These are phyloP conservation scores for Eristalis tenax DNA, from an alignment of 2,888 invertebrate species.

Conservation along the genomic window DNA sequence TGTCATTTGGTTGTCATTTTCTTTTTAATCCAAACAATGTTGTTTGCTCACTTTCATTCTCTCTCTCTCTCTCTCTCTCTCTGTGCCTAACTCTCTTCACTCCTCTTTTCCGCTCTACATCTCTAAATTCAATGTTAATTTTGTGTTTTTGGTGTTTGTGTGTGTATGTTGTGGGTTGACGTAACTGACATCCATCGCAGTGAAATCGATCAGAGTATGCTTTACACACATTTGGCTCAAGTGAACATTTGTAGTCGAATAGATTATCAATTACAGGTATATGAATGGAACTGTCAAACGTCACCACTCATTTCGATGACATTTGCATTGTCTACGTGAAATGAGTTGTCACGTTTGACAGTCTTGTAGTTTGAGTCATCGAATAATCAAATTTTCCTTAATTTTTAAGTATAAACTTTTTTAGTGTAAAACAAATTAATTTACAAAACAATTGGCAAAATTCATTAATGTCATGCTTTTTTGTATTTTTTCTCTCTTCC, in stretches of 20 bases:
- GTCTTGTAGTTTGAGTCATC: constrained; percentile 31
- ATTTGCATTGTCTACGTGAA: not conserved
- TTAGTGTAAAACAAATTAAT: constrained; percentile 42
- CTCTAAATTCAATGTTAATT: not conserved
- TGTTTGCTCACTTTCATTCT: constrained; percentile 39
- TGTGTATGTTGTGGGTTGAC: constrained; percentile 3
- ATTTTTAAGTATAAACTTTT: constrained; percentile 31
- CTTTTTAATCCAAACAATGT: constrained; percentile 13
- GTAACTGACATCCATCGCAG: constrained; percentile 34
- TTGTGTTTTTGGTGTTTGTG: constrained; percentile 1
- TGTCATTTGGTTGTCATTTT: constrained; percentile 24
- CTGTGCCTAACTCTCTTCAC: not conserved
- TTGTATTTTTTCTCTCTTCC: constrained; percentile 61
- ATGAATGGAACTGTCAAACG: constrained; percentile 44
- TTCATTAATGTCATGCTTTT: constrained; percentile 72
- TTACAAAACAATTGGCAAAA: constrained; percentile 63
- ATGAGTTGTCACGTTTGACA: constrained; percentile 32
- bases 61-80: constrained; percentile 25
- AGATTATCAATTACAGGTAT: constrained; percentile 29
- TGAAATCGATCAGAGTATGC: constrained; percentile 18
- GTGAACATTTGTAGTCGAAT: constrained; percentile 13
- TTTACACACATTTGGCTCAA: constrained; percentile 26
- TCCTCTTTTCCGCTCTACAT: not conserved
- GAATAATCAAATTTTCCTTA: constrained; percentile 23
- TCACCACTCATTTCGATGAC: not conserved